Percentiles rank a stretch among this genome's conserved stretches.
phyloP scores from a whole-genome alignment of 2,113 vertebrate species.

The Silurus asotus region DNA sequence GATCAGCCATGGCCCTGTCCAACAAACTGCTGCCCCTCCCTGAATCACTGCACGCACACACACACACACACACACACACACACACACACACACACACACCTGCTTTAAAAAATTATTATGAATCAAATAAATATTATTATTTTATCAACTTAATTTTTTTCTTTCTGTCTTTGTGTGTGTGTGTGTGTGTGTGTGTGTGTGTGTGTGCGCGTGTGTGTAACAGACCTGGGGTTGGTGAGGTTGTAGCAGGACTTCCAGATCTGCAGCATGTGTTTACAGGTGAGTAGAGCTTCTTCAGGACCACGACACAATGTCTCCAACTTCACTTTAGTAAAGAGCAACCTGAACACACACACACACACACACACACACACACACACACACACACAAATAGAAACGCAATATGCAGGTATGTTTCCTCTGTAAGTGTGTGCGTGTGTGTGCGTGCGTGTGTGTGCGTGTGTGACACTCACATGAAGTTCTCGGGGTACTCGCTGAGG shows the following conservation, averaged over 20 bases:
- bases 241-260: slow-evolving; percentile 99
- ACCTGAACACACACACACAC: slow-evolving; percentile 66
- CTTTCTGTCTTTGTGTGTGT: not conserved
- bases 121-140: no score
- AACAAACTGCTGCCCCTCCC: slow-evolving; percentile 95
- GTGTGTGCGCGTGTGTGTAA: slow-evolving; percentile 16
- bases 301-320: slow-evolving; percentile 92
- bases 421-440: not conserved
- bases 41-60: slow-evolving; percentile 82
- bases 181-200: not conserved
- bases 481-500: slow-evolving; percentile 96
- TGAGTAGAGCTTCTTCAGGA: slow-evolving; percentile 92
- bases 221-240: slow-evolving; percentile 95
- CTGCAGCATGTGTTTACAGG: slow-evolving; percentile 98
- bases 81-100: slow-evolving; percentile 17
- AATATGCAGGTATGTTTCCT: not conserved
- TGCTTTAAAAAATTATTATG: no score
- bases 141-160: no score
- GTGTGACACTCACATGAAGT: slow-evolving; percentile 85
- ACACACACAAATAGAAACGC: slow-evolving; percentile 26
- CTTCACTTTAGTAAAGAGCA: slow-evolving; percentile 96
- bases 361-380: slow-evolving; percentile 37
- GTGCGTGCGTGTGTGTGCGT: not conserved
- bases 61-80: slow-evolving; percentile 21
- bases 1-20: slow-evolving; percentile 92